Base-by-base conservation (phyloP, 2,797 vertebrate genomes). In the Melopsittacus undulatus region DNA sequence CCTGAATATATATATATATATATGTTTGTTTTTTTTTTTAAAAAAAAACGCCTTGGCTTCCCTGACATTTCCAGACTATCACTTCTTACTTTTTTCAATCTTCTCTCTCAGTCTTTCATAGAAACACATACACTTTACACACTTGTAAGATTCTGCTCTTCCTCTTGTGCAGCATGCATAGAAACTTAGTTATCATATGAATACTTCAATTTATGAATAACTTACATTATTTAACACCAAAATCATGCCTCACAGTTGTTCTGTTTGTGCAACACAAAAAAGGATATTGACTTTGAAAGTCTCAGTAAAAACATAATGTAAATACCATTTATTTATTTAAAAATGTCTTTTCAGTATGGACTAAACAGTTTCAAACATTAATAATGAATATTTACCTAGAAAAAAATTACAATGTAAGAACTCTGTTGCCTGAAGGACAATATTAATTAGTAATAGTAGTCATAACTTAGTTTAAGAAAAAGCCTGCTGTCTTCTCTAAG, bases 391-490 rank as follows among this genome's bases (percentile, higher is more conserved):
- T 97, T 97, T 97, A 95, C 85, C 75, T 92, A 94, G 88, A 62
- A 87, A 87, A 87, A 95, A 66, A 87, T 73, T 86, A 94, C 68
- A 77, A 49, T 93, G 91, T 88, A 95, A 92, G 61, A 95, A 94
- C 66, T 92, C 49, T 69, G 40, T 95, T 96, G 94, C 93, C 92
- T 96, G 83, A 95, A 97, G 95, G 95, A 96, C 63, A 83, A 94
- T 94, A 96, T 96, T 97, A 97, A 98, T 97, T 96, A 97, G 89
- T 90, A 94, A 91, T 80, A 83, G 70, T 78, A 91, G 82, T 92
- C 95, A 85, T 83, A 97, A 92, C 87, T 95, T 95, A 91, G 91
- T 91, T 97, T 96, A 92, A 94, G 80, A 90, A 96, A 94, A 85
- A 77, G 78, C 45, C 48, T 94, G 26, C 63, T 89, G 36, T 78